Conservation (phyloP, 2,888 invertebrate genomes). For the Formica aserva region DNA sequence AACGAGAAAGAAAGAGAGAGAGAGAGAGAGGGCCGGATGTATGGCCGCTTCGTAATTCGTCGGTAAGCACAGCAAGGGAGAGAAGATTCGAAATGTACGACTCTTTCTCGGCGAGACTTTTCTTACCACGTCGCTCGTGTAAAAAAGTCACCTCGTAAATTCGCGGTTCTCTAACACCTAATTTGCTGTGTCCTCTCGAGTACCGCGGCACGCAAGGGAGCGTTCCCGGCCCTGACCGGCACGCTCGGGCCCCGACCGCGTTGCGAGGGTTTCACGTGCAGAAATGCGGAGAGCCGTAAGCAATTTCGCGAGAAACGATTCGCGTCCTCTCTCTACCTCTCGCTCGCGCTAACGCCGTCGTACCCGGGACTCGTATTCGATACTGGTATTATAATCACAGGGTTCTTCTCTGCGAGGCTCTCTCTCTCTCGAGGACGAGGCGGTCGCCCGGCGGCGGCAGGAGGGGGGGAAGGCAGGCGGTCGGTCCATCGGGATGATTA, state of each 20-base stretch:
- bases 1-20: constrained; percentile 11
- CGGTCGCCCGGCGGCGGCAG: constrained; percentile 31
- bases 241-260: constrained; percentile 54
- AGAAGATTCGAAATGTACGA: background rate
- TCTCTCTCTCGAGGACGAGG: constrained; percentile 48
- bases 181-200: constrained; percentile 62
- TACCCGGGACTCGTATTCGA: constrained; percentile 61
- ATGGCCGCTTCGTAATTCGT: too few relatives aligned
- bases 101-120: background rate
- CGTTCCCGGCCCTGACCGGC: constrained; percentile 48
- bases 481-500: constrained; percentile 76
- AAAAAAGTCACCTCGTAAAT: constrained; percentile 60
- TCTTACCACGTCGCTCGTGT: constrained; percentile 42
- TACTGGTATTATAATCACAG: constrained; percentile 79
- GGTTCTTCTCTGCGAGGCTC: constrained; percentile 69
- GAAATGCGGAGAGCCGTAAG: constrained; percentile 83
- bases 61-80: background rate
- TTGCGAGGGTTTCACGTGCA: constrained; percentile 81
- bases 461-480: constrained; percentile 14
- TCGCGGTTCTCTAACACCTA: constrained; percentile 60
- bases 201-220: constrained; percentile 60
- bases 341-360: constrained; percentile 54
- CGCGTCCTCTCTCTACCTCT: constrained; percentile 55
- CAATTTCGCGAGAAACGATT: constrained; percentile 84
- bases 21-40: constrained; percentile 26